Evolutionary conservation across 2,113 vertebrate genomes (phyloP), one percentile per base, ranked within the genome.

Genomic region (Colistium nudipinnis): DNA sequence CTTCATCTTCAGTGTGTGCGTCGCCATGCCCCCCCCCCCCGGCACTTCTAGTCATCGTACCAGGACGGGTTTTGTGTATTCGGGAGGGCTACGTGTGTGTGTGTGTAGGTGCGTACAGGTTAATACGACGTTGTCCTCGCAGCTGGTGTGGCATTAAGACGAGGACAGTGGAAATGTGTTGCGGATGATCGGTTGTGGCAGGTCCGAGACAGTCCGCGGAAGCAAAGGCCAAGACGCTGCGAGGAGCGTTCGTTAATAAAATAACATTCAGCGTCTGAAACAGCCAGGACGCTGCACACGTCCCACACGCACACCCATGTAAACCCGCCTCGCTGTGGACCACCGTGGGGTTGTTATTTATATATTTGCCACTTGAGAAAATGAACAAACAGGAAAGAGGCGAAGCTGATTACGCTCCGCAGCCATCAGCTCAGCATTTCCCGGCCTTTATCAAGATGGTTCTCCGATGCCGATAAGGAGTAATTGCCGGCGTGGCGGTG

Each of bases 401-500:
- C 36, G 51, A 60, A 63, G 62, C 66, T 80, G 70, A 91, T 88
- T 81, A 55, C 57, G 52, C 61, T 31, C 54, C 11, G 41, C 67
- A 77, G 57, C 69, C 78, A 62, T 66, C 47, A 53, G 76, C 83
- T 81, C 80, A 81, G 87, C 77, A 28, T 87, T 84, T 84, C 71
- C 51, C 35, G 35, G 48, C 66, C 69, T 82, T 90, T 90, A 86
- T 89, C 78, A 63, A 70, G 54, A 72, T 48, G 39, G 47, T 68
- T 84, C 67, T 75, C 64, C 4, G 1, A 22, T 48, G 65, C 81
- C 68, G 88, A 91, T 92, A 88, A 90, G 86, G 62, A 78, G 65
- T 90, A 91, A 91, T 88, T 89, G 88, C 80, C 69, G 76, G 75
- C 51, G 49, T 62, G 77, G 65, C 76, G 55, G 77, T 77, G 61